Base-by-base conservation (phyloP, 2,888 invertebrate species). In the Rotaria magnacalcarata region DNA sequence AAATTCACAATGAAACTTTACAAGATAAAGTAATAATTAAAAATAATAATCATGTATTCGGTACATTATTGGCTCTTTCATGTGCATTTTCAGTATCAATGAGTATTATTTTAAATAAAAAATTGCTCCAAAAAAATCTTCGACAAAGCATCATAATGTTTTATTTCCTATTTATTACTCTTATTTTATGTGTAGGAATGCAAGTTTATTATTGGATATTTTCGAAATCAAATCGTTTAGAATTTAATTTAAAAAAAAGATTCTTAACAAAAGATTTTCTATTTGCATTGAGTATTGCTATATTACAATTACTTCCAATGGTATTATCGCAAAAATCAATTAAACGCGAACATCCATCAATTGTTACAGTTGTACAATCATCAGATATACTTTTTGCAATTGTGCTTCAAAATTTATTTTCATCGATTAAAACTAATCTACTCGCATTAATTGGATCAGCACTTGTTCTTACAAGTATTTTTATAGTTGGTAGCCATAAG, bases 101-200 rank as follows among this genome's bases (percentile, higher is more conserved):
- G 67, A 67, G 67, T 67, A 67, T 67, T 67, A 19, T 67, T 67
- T 34, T 67, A 19, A 67, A 67, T 67, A 67, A 67, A 19, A 67
- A 67, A 67, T 34, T 67, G 34, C 1, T 67, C 7, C 67, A 67
- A 67, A 34, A 41, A 67, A 34, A 67, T 34, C 34, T 67, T 19
- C 67, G 67, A 67, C 67, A 67, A 67, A 67, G 67, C 34, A 27
- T 67, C 14, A 67, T 67, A 34, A 67, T 67, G 67, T 67, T 67
- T 6, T 67, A 67, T 34, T 67, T 34, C 19, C 16, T 67, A 27
- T 14, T 14, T 6, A 67, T 5, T 11, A 67, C 67, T 2, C 16
- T 27, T 8, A 6, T 67, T 34, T 1, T 67, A 27, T 34, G 14
- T 34, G 2, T 34, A 4, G 34, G 1, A 19, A 41, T 67, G 16